A percentile compares a stretch with the other conserved stretches of the same genome.
Conservation (phyloP, 2,797 vertebrate species). For the Dipus sagitta region DNA sequence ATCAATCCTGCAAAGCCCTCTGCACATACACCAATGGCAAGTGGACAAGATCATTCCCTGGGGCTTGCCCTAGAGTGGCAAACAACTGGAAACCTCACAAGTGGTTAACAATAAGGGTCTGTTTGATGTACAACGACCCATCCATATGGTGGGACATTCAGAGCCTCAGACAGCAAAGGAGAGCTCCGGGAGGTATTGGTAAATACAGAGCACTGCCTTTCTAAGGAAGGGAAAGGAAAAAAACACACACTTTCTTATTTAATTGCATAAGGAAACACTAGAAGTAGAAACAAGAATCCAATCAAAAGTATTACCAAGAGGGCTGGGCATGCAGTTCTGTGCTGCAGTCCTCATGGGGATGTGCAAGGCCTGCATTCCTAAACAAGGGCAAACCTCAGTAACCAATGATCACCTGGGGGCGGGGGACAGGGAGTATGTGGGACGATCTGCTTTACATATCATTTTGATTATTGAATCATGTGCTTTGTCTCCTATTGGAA, state of each 20-base stretch:
- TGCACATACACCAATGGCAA: background rate
- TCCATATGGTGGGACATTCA: background rate
- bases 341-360: background rate
- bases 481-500: slow-evolving; percentile 1
- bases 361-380: background rate
- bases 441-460: background rate
- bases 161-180: too few species aligned
- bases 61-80: background rate
- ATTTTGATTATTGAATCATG: slow-evolving; percentile 7
- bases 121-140: background rate
- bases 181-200: background rate
- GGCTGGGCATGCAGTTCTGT: background rate
- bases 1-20: background rate
- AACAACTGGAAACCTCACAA: background rate
- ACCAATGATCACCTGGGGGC: background rate
- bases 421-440: too few species aligned
- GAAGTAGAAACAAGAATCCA: background rate
- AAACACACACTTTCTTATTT: background rate
- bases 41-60: background rate
- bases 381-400: too few species aligned
- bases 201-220: background rate
- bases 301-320: background rate
- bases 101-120: background rate
- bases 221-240: background rate
- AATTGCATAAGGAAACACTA: slow-evolving; percentile 12